Evolutionary conservation across 2,888 invertebrate species (phyloP).

Genomic region (Marasmarcha lunaedactyla): DNA sequence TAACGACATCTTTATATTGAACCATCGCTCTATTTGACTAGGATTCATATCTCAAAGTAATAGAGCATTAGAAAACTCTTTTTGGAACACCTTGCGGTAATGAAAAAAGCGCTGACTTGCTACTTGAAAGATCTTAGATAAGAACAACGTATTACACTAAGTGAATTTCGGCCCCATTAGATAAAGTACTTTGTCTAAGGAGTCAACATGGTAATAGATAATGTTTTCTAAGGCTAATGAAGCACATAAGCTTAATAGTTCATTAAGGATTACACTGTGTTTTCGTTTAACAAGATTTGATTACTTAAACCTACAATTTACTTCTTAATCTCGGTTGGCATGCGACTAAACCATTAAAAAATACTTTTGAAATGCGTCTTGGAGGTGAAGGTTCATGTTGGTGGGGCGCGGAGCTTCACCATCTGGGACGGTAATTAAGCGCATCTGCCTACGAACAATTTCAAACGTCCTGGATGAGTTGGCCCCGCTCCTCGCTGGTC

Average conservation of each 20-base stretch:
- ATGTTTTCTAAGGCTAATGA: too few relatives aligned
- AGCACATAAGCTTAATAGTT: too few relatives aligned
- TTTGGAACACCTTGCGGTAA: conserved; percentile 34
- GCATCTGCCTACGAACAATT: conserved; percentile 70
- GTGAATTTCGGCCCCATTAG: too few relatives aligned
- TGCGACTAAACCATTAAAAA: conserved; percentile 39
- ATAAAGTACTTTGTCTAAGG: too few relatives aligned
- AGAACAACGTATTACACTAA: too few relatives aligned
- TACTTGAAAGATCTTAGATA: too few relatives aligned
- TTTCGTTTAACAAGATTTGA: background rate
- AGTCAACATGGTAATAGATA: too few relatives aligned
- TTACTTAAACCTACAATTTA: conserved; percentile 23
- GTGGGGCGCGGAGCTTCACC: conserved; percentile 52
- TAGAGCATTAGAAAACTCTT: conserved; percentile 47
- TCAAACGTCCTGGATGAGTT: conserved; percentile 64
- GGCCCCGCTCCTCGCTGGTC: conserved; percentile 46
- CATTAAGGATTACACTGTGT: too few relatives aligned
- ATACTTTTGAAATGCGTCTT: conserved; percentile 40
- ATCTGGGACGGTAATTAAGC: conserved; percentile 66
- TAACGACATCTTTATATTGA: conserved; percentile 57
- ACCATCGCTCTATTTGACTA: conserved; percentile 57
- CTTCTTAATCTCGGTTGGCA: conserved; percentile 33
- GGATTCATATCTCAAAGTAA: conserved; percentile 48
- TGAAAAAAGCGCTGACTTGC: too few relatives aligned
- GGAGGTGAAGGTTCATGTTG: conserved; percentile 52